These are phyloP conservation scores for Triplophysa tibetana DNA, from an alignment of 2,113 vertebrate genomes.

Conservation along the genomic window DNA sequence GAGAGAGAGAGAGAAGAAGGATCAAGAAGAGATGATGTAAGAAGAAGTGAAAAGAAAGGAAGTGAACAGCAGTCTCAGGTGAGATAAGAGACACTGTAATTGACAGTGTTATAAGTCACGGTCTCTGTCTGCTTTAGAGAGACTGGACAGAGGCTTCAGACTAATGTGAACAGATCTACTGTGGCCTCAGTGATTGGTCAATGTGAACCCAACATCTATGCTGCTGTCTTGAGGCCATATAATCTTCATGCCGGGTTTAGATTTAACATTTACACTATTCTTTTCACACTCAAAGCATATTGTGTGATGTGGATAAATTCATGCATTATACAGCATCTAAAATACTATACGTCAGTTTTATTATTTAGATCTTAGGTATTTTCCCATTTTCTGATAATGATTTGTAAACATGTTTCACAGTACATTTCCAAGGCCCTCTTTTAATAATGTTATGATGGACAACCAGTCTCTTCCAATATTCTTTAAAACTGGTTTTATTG, in stretches of 20 bases:
- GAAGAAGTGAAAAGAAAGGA: conserved; percentile 10
- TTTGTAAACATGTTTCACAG: too few relatives aligned
- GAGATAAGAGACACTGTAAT: conserved; percentile 23
- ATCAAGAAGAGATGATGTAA: not conserved
- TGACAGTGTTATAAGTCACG: conserved; percentile 5
- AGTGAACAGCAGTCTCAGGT: conserved; percentile 14
- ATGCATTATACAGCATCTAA: not conserved
- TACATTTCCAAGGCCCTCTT: too few relatives aligned
- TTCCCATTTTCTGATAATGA: too few relatives aligned
- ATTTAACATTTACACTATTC: not conserved
- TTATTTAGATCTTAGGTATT: not conserved
- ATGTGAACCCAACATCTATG: conserved; percentile 2
- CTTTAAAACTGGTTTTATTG: conserved; percentile 26
- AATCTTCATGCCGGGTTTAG: not conserved
- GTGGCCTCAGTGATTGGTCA: not conserved
- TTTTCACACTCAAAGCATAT: not conserved
- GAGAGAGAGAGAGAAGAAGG: not conserved
- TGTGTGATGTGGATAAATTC: not conserved
- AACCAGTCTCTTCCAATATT: conserved; percentile 13
- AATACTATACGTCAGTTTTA: too few relatives aligned
- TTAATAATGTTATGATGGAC: conserved; percentile 2
- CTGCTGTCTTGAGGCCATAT: not conserved
- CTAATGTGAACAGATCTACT: conserved; percentile 4
- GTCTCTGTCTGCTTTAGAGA: conserved; percentile 8
- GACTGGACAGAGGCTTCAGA: not conserved